These are phyloP conservation scores for Enchytraeus crypticus DNA, from an alignment of 2,888 invertebrate species.

Conservation along the genomic window DNA sequence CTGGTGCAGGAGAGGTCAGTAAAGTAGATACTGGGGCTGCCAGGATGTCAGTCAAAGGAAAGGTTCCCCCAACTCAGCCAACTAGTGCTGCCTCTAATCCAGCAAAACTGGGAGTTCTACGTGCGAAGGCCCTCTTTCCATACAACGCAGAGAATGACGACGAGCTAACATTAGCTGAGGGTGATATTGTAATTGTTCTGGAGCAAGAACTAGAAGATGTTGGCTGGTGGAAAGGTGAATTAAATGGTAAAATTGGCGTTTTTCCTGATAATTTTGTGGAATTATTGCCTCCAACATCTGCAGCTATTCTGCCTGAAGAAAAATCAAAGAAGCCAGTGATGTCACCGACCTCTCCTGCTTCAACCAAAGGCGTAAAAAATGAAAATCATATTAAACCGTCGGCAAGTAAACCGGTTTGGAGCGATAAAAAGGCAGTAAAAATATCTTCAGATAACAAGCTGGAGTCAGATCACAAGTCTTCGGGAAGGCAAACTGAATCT, in stretches of 20 bases:
- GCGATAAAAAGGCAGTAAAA: neutral
- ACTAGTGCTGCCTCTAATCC: neutral
- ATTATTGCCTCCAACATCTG: slow-evolving; percentile 34
- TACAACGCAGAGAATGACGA: slow-evolving; percentile 89
- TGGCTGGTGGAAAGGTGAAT: slow-evolving; percentile 97
- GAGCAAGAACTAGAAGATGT: slow-evolving; percentile 85
- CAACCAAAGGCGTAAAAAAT: neutral
- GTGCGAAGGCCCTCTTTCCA: slow-evolving; percentile 45
- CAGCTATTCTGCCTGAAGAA: too few relatives aligned
- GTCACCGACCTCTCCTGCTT: neutral
- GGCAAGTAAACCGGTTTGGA: neutral
- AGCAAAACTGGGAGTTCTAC: too few relatives aligned
- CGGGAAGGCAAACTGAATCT: neutral
- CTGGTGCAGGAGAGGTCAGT: slow-evolving; percentile 1
- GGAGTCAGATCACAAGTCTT: neutral
- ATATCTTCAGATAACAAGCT: neutral
- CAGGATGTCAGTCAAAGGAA: neutral
- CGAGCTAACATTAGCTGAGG: slow-evolving; percentile 78
- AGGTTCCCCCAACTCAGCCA: neutral
- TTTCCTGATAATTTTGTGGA: slow-evolving; percentile 88
- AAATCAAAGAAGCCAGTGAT: slow-evolving; percentile 3
- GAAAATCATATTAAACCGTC: too few relatives aligned
- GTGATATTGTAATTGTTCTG: slow-evolving; percentile 76
- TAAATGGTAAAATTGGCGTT: slow-evolving; percentile 77
- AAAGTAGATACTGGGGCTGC: neutral